Base-by-base conservation (phyloP, 1,140 invertebrate genomes). In the Formica selysi region DNA sequence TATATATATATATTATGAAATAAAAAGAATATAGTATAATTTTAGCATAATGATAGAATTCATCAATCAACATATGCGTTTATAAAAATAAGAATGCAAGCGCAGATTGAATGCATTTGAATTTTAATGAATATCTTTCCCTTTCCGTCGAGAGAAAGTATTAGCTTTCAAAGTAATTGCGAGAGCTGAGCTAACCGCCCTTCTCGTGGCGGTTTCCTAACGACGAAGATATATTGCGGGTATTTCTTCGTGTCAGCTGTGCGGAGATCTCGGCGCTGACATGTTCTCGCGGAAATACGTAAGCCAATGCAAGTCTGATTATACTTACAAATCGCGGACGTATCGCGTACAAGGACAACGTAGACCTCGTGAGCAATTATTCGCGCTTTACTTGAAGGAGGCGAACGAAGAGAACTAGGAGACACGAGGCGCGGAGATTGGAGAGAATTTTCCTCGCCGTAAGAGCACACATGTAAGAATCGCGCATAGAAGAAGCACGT, bases 401-500 rank as follows among this genome's bases (percentile, higher is more conserved):
- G 26, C 32, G 85, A 36, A 87, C 89, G 64, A 78, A 76, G 54
- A 13, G 32, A 71, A 11, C 3, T 61, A 16, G 32, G 19, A 51
- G 48, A 36, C 57, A 62, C 19, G n/a, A 36, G 48, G n/a, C 11
- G 11, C 32, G 48, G 36, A 11, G 67, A 36, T 90, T 51, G 64
- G 48, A 76, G n/a, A 85, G 74, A 19, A 73, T 73, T 19, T 51
- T 73, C 48, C 26, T 68, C n/a, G 65, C 32, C 67, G 61, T 89
- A 87, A 71, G 73, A 61, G 78, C 70, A 86, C 62, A 86, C 84
- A 88, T 67, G 88, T 86, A 85, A 89, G 80, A 48, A 71, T 54
- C 76, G 78, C 62, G 68, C 81, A 88, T 79, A 80, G 57, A 74
- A 48, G 13, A 89, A 81, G 76, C 89, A 91, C 79, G 90, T 85